Percentiles rank a stretch among this genome's conserved stretches.
Conservation (phyloP, 2,888 invertebrate genomes). For the Dicycla oo region DNA sequence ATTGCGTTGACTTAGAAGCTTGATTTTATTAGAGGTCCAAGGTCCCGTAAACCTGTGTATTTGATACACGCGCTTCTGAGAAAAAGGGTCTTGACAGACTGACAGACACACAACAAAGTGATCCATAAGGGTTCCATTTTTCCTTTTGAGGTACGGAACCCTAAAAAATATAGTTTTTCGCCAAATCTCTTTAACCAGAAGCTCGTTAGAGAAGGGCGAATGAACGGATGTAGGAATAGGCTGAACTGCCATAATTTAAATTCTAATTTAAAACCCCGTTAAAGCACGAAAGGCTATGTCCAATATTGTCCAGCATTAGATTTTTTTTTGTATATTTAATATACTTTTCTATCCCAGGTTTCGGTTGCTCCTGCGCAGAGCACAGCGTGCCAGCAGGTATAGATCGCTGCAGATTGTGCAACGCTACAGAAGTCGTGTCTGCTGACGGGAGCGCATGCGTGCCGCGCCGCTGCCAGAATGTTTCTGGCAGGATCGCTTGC, state of each 20-base stretch:
- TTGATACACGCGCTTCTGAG: too few species aligned
- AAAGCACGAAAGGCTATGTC: neutral
- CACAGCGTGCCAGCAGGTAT: conserved; percentile 74
- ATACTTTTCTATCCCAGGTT: conserved; percentile 70
- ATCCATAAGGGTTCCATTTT: too few species aligned
- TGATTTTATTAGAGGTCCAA: too few species aligned
- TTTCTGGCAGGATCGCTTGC: conserved; percentile 77
- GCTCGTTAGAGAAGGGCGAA: neutral
- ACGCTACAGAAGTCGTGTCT: conserved; percentile 80
- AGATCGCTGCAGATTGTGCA: conserved; percentile 78
- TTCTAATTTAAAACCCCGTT: neutral
- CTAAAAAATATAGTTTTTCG: neutral
- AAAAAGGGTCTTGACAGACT: too few species aligned
- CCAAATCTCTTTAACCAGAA: neutral
- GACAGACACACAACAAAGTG: too few species aligned
- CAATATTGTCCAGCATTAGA: neutral
- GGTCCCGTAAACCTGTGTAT: too few species aligned
- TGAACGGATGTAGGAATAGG: neutral
- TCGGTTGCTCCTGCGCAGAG: conserved; percentile 80
- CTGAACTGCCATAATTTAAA: neutral
- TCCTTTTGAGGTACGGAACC: too few species aligned
- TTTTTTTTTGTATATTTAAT: neutral
- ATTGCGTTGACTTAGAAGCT: too few species aligned
- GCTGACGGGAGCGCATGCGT: conserved; percentile 81
- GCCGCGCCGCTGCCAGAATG: conserved; percentile 80